Percentiles rank a stretch among this genome's conserved stretches.
Evolutionary conservation across 2,888 invertebrate genomes (phyloP).

Genomic region (Lissocephala sabroskyi): DNA sequence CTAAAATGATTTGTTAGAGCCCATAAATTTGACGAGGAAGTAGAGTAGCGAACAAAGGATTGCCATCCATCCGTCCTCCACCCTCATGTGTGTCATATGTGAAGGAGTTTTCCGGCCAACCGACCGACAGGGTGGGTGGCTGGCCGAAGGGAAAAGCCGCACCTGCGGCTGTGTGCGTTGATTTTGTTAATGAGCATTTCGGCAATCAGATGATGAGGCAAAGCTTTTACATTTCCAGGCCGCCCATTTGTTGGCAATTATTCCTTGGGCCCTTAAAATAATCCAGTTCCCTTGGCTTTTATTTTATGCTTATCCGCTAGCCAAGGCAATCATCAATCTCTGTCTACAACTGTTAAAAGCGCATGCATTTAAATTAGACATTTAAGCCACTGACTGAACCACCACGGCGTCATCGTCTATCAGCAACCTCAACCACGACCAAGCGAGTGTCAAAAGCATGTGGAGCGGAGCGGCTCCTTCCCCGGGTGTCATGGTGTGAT

Average conservation of each 20-base stretch:
- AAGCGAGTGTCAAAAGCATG: constrained; percentile 32
- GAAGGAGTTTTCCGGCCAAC: constrained; percentile 33
- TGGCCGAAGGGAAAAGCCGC: constrained; percentile 43
- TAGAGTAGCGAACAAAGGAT: constrained; percentile 38
- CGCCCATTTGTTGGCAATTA: constrained; percentile 48
- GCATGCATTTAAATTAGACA: constrained; percentile 72
- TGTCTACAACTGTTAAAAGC: constrained; percentile 64
- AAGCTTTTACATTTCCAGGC: neutral
- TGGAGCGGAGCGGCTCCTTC: constrained; percentile 5
- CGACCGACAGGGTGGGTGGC: constrained; percentile 9
- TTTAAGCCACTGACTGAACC: constrained; percentile 50
- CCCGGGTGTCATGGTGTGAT: constrained; percentile 23
- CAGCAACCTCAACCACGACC: constrained; percentile 13
- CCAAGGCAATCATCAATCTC: constrained; percentile 67
- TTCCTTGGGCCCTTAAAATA: constrained; percentile 5
- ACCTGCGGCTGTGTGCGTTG: constrained; percentile 32
- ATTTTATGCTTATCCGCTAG: constrained; percentile 37
- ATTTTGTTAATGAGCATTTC: constrained; percentile 28
- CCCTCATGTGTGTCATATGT: constrained; percentile 27
- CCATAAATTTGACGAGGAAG: constrained; percentile 55
- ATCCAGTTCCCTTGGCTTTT: constrained; percentile 1
- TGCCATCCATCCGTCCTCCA: neutral
- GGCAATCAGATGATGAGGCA: neutral
- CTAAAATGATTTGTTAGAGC: constrained; percentile 67
- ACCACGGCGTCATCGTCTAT: neutral